Evolutionary conservation across 2,888 invertebrate species (phyloP).

Genomic region (Euproctis similis): DNA sequence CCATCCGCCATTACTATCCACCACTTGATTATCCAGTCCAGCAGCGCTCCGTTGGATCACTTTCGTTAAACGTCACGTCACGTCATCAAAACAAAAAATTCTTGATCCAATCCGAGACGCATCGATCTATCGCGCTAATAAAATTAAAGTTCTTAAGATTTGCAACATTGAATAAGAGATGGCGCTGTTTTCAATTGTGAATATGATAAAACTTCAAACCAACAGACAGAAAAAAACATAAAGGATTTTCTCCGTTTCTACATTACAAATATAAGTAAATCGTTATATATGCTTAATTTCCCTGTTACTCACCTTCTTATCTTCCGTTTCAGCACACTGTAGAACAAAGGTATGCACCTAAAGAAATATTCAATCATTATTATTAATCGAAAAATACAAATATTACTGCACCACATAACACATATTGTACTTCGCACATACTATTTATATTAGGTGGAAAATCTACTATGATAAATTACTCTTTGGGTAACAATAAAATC

Average conservation of each 20-base stretch:
- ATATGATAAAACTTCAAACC: not conserved
- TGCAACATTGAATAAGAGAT: constrained; percentile 30
- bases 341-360: constrained; percentile 32
- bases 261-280: constrained; percentile 5
- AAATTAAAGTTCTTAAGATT: constrained; percentile 12
- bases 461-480: too few species aligned
- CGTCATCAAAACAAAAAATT: constrained; percentile 64
- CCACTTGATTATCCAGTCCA: constrained; percentile 18
- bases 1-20: constrained; percentile 74
- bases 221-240: not conserved
- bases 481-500: too few species aligned
- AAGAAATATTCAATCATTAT: constrained; percentile 6
- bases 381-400: too few species aligned
- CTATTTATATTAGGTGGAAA: too few species aligned
- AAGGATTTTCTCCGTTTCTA: constrained; percentile 24
- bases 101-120: constrained; percentile 21
- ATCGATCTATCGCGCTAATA: constrained; percentile 23
- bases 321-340: constrained; percentile 38
- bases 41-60: constrained; percentile 52
- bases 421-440: too few species aligned
- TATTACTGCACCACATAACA: too few species aligned
- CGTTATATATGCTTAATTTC: not conserved
- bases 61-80: constrained; percentile 67
- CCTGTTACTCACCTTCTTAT: constrained; percentile 36
- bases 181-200: constrained; percentile 28